Evolutionary conservation across 2,113 vertebrate genomes (phyloP).

Genomic region (Anhinga rufa): DNA sequence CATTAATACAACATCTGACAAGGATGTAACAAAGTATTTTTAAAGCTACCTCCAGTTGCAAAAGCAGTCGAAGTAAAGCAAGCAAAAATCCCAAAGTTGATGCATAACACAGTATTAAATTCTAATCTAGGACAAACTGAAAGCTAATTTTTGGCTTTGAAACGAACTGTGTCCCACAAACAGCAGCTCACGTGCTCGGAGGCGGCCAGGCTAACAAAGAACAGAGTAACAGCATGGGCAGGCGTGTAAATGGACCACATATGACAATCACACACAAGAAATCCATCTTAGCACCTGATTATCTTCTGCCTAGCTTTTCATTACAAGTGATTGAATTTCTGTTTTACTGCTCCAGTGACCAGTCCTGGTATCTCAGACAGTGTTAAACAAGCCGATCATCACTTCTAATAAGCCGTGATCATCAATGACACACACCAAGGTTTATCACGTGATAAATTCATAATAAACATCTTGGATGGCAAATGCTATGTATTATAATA

Average conservation of each 20-base stretch:
- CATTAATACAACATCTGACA: not conserved
- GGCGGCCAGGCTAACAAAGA: not conserved
- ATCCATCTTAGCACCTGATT: not conserved
- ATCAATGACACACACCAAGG: not conserved
- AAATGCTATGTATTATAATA: not conserved
- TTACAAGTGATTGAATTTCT: not conserved
- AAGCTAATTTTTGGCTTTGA: not conserved
- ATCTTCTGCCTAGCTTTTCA: not conserved
- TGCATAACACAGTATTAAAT: not conserved
- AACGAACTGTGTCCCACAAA: not conserved
- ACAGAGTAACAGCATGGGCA: not conserved
- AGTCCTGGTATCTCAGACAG: not conserved
- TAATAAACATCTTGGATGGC: not conserved
- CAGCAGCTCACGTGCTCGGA: not conserved
- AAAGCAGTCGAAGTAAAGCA: not conserved
- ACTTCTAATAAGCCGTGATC: not conserved
- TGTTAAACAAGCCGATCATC: not conserved
- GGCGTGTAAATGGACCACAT: not conserved
- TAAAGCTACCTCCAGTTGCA: not conserved
- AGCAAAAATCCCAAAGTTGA: not conserved
- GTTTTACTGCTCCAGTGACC: not conserved
- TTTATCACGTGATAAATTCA: not conserved
- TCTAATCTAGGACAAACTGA: not conserved
- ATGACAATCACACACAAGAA: not conserved
- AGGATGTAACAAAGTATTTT: not conserved